Base-by-base conservation (phyloP, 1,140 invertebrate genomes). In the Chironomus striatipennis region DNA sequence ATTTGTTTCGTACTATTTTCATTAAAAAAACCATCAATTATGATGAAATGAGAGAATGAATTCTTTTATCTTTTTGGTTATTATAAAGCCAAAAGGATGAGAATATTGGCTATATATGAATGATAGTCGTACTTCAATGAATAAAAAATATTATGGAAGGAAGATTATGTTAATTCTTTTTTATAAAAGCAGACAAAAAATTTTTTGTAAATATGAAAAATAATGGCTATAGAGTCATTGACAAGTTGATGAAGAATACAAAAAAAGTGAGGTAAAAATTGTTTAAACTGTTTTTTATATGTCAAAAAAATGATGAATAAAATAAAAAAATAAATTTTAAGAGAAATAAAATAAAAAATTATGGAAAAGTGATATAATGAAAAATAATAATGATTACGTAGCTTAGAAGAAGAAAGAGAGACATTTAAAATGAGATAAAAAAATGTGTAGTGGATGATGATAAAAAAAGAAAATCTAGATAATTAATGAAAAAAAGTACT, bases 201-300 rank as follows among this genome's bases (percentile, higher is more conserved):
- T 12, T 15, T 10, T 47, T 47, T 9, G 15, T 47, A 10, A 15
- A 57, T n/a, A 57, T 57, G 12, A 57, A 57, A 12, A 47, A 57
- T n/a, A 57, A 57, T 57, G 8, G 12, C 47, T 5, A 12, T 57
- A 15, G n/a, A n/a, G 47, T 57, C 47, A 57, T 15, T 57, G 9
- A n/a, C 47, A 57, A 57, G 47, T 57, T 57, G 47, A 57, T 57
- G 47, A 57, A 57, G 15, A 57, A 57, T 57, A 57, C 47, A 57
- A 57, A 8, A 20, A 18, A 70, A 17, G 17, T 70, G 18, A 70
- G 9, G 24, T 8, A 17, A 18, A 18, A 70, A 6, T 70, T 70
- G 65, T 70, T 70, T 70, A 70, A 70, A 70, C 20, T 70, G 65
- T 70, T 70, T 70, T 70, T 70, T 70, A 70, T 70, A 70, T 20